Evolutionary conservation across 2,113 vertebrate species (phyloP), one percentile per base, ranked within the genome.

Genomic region (Lepidothrix coronata): DNA sequence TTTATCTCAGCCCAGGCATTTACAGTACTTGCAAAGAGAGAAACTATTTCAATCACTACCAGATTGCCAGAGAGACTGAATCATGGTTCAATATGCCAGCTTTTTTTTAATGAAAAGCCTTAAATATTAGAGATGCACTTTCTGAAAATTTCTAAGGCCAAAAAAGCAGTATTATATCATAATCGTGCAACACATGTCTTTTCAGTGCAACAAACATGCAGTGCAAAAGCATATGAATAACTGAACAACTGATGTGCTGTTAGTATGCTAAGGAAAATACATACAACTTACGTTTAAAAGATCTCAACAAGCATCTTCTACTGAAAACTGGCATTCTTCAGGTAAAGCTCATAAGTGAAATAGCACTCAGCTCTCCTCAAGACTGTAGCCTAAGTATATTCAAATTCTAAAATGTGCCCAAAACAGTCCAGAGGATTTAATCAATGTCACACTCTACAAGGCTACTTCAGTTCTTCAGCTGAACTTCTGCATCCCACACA

Each of bases 281-380:
- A 37, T 2, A 16, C n/a, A 65, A 96, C 95, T 93, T 93, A 95
- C 74, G 77, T 46, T 79, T 59, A 57, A 92, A 91, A 62, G 76
- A 51, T 59, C 49, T 76, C 88, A 93, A 81, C 15, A 71, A 91
- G 37, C 51, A 85, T 33, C 58, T 88, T 71, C 61, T 72, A 68
- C 20, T 5, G 1, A 89, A 84, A 8, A 67, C 9, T 33, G 91
- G 51, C 93, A 96, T 95, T 89, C 74, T 93, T 96, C 90, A 89
- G 46, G 27, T 57, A 91, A 55, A 63, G 57, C 24, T 67, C 51
- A 61, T 23, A 33, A 90, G 33, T 2, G 0, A 96, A 75, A 84
- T 0, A 61, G 33, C 52, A 66, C 39, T 88, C 68, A 7, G 46
- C 28, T 92, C 61, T 66, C 89, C 57, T 73, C 43, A 51, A 49